These are phyloP conservation scores for Diadophis punctatus DNA, from an alignment of 2,113 vertebrate species.

Conservation along the genomic window DNA sequence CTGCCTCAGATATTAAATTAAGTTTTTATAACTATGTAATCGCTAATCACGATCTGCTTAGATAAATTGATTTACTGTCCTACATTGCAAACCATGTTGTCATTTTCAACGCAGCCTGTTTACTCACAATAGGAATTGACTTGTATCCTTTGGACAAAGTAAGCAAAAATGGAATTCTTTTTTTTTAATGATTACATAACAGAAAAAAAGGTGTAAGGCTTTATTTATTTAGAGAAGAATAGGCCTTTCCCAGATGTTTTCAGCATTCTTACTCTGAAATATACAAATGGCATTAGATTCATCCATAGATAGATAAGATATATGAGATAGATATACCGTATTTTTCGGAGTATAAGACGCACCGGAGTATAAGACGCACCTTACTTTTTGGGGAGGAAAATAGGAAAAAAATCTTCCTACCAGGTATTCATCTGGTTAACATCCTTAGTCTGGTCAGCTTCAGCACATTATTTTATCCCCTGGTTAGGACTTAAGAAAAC, in stretches of 20 bases:
- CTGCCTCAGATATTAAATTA: background rate
- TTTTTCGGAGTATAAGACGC: too few relatives aligned
- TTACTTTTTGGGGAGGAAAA: too few relatives aligned
- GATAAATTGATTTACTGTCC: background rate
- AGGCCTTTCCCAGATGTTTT: background rate
- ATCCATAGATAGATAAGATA: too few relatives aligned
- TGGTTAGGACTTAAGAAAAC: too few relatives aligned
- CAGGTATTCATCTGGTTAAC: too few relatives aligned
- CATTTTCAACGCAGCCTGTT: background rate
- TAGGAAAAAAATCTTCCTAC: too few relatives aligned
- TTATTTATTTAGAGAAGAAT: background rate
- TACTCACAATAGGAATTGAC: background rate
- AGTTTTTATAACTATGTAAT: background rate
- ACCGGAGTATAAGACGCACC: too few relatives aligned
- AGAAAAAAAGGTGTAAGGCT: background rate
- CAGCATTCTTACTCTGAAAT: background rate
- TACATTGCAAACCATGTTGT: background rate
- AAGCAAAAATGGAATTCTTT: background rate
- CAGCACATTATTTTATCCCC: too few relatives aligned
- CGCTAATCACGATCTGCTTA: background rate
- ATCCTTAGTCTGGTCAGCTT: too few relatives aligned
- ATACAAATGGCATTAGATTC: background rate
- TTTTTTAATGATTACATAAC: background rate
- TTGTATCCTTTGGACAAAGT: background rate
- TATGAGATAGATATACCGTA: too few relatives aligned